These are phyloP conservation scores for Reinhardtius hippoglossoides DNA, from an alignment of 2,113 vertebrate genomes.

Conservation along the genomic window DNA sequence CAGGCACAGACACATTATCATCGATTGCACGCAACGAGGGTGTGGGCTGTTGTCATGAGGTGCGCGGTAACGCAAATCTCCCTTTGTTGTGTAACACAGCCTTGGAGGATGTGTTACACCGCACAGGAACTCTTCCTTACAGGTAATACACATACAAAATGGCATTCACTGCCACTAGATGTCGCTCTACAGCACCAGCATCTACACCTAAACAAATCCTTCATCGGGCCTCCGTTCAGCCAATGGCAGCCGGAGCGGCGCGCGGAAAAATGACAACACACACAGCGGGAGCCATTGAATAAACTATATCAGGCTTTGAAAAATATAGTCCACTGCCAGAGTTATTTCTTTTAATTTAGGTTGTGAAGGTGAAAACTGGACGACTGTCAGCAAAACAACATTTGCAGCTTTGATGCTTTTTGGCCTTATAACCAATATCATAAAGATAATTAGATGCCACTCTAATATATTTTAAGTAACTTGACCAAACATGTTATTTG, in stretches of 20 bases:
- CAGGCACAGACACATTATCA: slow-evolving; percentile 16
- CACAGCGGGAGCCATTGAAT: not conserved
- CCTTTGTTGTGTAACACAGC: not conserved
- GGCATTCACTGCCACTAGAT: not conserved
- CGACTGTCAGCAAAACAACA: not conserved
- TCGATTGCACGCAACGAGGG: slow-evolving; percentile 16
- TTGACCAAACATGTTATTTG: not conserved
- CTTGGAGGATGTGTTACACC: slow-evolving; percentile 8
- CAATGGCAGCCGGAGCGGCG: not conserved
- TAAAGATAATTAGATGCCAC: not conserved
- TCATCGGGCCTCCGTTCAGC: no score
- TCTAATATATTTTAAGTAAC: not conserved
- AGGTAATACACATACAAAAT: not conserved
- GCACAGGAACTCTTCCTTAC: not conserved
- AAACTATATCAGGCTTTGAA: not conserved
- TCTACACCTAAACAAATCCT: not conserved
- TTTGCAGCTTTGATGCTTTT: not conserved
- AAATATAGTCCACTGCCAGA: not conserved
- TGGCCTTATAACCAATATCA: not conserved
- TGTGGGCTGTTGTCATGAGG: slow-evolving; percentile 8
- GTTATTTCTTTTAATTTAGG: not conserved
- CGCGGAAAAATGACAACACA: not conserved
- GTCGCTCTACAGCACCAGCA: not conserved
- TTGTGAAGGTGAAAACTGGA: not conserved
- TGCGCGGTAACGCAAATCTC: not conserved